Conservation (phyloP, 64 coral and sea anemone genomes). For the Porites lutea region DNA sequence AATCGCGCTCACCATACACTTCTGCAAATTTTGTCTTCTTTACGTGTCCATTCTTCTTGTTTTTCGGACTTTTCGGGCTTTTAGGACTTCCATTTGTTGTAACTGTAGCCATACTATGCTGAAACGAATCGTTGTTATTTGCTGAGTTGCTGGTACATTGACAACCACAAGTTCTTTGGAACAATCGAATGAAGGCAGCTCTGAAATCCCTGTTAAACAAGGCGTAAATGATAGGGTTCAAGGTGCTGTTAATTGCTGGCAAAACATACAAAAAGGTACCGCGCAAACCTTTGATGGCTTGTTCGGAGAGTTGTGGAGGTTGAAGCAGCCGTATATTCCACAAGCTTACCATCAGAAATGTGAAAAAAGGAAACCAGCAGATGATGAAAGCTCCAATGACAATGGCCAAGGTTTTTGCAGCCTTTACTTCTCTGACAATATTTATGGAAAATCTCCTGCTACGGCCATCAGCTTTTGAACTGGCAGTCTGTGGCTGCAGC, state of each 20-base stretch:
- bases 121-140: neutral
- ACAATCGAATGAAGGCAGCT: constrained; percentile 54
- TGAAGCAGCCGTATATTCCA: constrained; percentile 15
- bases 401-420: constrained; percentile 88
- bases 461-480: neutral
- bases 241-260: constrained; percentile 74
- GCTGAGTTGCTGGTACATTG: neutral
- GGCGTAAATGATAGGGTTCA: constrained; percentile 96
- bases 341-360: constrained; percentile 60
- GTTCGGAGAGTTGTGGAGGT: neutral
- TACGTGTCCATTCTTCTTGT: neutral
- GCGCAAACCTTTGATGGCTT: constrained; percentile 10
- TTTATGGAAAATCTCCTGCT: constrained; percentile 63
- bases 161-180: constrained; percentile 8
- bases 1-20: neutral
- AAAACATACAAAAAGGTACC: constrained; percentile 70
- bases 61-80: neutral
- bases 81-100: neutral
- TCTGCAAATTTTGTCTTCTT: constrained; percentile 14
- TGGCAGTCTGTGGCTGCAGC: constrained; percentile 15
- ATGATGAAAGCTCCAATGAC: constrained; percentile 85
- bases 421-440: constrained; percentile 82
- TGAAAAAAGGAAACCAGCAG: constrained; percentile 91
- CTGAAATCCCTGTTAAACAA: constrained; percentile 83
- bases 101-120: neutral